Conservation (phyloP, 2,113 vertebrate genomes). For the Tonatia bakeri region DNA sequence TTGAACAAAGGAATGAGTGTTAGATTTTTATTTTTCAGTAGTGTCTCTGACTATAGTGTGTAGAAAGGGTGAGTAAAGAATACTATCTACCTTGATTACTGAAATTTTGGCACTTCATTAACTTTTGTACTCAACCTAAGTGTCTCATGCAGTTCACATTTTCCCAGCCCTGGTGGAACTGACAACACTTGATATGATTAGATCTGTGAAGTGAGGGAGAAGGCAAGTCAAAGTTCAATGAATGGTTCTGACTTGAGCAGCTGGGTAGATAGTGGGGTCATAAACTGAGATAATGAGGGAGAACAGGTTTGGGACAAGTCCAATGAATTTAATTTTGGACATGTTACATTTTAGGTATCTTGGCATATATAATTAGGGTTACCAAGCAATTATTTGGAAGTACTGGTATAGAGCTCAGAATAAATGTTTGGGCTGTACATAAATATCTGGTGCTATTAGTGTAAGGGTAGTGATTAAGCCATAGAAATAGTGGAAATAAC, state of each 20-base stretch:
- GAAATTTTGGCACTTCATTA: neutral
- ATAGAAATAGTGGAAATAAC: slow-evolving; percentile 10
- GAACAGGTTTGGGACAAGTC: neutral
- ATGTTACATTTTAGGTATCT: neutral
- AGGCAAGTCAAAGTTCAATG: neutral
- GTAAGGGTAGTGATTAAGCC: neutral
- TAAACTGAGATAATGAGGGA: neutral
- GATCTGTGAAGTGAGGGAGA: neutral
- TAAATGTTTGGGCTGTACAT: neutral
- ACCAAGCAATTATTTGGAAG: neutral
- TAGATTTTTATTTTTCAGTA: slow-evolving; percentile 3
- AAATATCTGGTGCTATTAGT: neutral
- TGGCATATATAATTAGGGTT: neutral
- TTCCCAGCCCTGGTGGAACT: neutral
- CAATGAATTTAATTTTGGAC: slow-evolving; percentile 15
- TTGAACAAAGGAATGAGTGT: neutral
- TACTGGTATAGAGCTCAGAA: neutral
- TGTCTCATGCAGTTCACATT: neutral
- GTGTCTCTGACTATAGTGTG: neutral
- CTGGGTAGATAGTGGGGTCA: neutral
- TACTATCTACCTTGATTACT: slow-evolving; percentile 12
- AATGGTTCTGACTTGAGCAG: neutral
- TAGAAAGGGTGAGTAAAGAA: neutral
- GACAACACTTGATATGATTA: neutral
- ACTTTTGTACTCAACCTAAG: neutral